These are phyloP conservation scores for Sebastes vulpes DNA, from an alignment of 2,797 vertebrate genomes.

Conservation along the genomic window DNA sequence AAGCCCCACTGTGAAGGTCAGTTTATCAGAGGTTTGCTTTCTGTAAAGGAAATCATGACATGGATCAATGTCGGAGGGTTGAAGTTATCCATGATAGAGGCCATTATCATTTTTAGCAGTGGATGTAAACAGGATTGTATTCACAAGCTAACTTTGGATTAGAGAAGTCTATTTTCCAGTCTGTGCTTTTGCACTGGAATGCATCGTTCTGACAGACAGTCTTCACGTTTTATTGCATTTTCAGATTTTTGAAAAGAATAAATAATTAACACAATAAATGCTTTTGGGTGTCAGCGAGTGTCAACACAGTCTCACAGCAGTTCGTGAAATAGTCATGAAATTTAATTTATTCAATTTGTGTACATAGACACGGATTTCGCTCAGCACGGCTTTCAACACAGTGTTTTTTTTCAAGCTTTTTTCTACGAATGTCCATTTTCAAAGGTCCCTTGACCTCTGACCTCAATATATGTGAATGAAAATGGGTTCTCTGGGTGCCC, in stretches of 20 bases:
- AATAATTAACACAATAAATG: background rate
- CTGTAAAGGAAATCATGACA: background rate
- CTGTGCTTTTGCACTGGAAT: background rate
- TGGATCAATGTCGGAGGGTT: background rate
- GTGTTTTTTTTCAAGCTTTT: too few species aligned
- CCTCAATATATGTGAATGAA: too few species aligned
- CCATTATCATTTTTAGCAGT: background rate
- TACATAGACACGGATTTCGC: too few species aligned
- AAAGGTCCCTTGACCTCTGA: too few species aligned
- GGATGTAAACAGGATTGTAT: background rate
- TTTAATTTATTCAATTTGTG: too few species aligned
- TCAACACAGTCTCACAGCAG: too few species aligned
- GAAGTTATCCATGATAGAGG: background rate
- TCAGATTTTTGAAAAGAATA: background rate
- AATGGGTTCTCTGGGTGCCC: too few species aligned
- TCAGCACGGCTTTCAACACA: too few species aligned
- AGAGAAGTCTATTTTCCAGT: background rate
- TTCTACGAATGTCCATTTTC: too few species aligned
- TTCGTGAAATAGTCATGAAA: too few species aligned
- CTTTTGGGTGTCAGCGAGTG: background rate
- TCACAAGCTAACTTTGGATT: background rate
- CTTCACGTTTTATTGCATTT: background rate
- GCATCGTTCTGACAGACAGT: background rate
- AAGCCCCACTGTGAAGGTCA: constrained; percentile 22
- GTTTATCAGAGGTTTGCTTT: background rate